Evolutionary conservation across 2,113 vertebrate species (phyloP), one percentile per base, ranked within the genome.

Genomic region (Atherinomorus stipes): DNA sequence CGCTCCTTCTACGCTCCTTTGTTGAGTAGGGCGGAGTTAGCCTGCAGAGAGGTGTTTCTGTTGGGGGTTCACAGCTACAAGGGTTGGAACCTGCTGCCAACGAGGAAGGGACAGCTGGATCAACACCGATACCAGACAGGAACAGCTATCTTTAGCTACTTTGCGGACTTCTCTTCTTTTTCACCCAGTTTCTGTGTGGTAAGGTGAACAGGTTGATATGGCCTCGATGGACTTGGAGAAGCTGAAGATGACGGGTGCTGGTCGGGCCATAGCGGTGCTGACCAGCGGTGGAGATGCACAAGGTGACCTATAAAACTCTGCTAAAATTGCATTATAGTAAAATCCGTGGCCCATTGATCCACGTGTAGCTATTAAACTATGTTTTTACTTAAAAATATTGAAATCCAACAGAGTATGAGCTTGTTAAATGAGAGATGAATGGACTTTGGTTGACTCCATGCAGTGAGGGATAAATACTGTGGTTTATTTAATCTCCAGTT

Each of bases 231-330:
- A 94, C 75, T 57, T 94, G 64, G 95, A 95, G 83, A 94, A 93
- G 76, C 88, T 96, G 90, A 94, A 89, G 78, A 94, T 95, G 95
- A 93, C 93, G 11, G 96, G 96, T 4, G 94, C 96, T 50, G 97
- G 97, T 31, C 94, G 95, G 76, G 95, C 96, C 72, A 92, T 99
- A 22, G 97, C 95, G 1, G 96, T 98, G 56, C 88, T 99, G 78
- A 99, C 97, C 67, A 98, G 97, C 86, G 97, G 97, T 44, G 97
- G 97, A 76, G 97, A 99, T 83, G 97, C 97, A 62, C 97, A 99
- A 96, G 97, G 97, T 97, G 91, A 87, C 84, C 15, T 42, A n/a
- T 11, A 18, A 3, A 58, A n/a, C 18, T 16, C 28, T n/a, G 16
- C 3, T 4, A 0, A 4, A 0, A 0, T 22, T 0, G 0, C 12